Evolutionary conservation across 2,113 vertebrate genomes (phyloP).

Genomic region (Brachyistius frenatus): DNA sequence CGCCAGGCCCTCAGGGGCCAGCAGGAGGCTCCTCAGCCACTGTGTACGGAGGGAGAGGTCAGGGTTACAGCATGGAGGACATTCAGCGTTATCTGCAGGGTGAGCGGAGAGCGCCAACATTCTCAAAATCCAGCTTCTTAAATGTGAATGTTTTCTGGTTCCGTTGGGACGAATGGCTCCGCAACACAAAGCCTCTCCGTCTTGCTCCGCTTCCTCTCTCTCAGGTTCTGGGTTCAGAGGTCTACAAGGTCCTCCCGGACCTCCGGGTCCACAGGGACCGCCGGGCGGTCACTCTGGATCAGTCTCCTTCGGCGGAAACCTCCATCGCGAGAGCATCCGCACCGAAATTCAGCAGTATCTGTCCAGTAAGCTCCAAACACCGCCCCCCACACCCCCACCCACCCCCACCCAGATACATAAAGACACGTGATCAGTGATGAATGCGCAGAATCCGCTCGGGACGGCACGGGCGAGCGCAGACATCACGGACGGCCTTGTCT

Average conservation of each 20-base stretch:
- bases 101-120: constrained; percentile 68
- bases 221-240: constrained; percentile 80
- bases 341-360: constrained; percentile 92
- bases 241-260: constrained; percentile 88
- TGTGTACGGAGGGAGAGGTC: constrained; percentile 51
- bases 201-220: constrained; percentile 3
- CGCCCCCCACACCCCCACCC: too few species aligned
- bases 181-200: not conserved
- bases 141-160: too few species aligned
- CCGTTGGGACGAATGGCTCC: too few species aligned
- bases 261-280: constrained; percentile 90
- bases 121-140: too few species aligned
- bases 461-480: not conserved
- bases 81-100: constrained; percentile 90
- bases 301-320: constrained; percentile 83
- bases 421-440: not conserved
- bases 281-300: constrained; percentile 83
- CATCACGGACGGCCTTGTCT: not conserved
- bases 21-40: constrained; percentile 77
- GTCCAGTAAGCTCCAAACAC: constrained; percentile 85
- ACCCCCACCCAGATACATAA: not conserved
- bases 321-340: constrained; percentile 87
- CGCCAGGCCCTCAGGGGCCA: constrained; percentile 79
- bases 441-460: too few species aligned
- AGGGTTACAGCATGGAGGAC: constrained; percentile 87